Evolutionary conservation across 2,797 vertebrate genomes (phyloP).

Genomic region (Streptopelia turtur): DNA sequence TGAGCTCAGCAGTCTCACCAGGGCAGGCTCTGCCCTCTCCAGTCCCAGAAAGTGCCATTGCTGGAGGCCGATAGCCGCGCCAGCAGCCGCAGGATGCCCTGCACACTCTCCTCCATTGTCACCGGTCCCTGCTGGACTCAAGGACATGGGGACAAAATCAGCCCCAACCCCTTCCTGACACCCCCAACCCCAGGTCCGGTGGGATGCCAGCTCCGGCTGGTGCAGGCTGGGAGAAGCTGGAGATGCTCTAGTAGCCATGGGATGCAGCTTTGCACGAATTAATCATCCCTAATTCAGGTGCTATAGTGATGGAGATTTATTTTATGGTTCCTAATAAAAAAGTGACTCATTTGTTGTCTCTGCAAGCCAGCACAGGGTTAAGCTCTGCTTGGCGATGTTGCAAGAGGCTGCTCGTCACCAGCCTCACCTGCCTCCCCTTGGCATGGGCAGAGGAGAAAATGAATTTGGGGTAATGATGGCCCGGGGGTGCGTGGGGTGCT

Average conservation of each 20-base stretch:
- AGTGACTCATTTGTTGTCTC: rapidly evolving
- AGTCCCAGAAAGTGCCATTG: constrained; percentile 59
- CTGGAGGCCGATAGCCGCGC: not conserved
- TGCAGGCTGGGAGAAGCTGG: not conserved
- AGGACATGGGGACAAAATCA: not conserved
- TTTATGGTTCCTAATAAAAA: not conserved
- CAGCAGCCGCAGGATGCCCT: not conserved
- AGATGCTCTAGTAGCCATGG: not conserved
- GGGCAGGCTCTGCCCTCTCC: constrained; percentile 49
- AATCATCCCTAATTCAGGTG: not conserved
- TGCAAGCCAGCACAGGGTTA: rapidly evolving
- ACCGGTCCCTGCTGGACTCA: not conserved
- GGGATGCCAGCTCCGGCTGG: rapidly evolving
- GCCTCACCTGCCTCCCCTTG: too few species aligned
- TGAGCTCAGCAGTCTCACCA: not conserved
- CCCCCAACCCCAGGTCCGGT: rapidly evolving
- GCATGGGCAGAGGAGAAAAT: rapidly evolving
- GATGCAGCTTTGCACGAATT: rapidly evolving
- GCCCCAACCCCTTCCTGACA: not conserved
- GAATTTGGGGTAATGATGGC: not conserved
- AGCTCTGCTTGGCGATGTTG: not conserved
- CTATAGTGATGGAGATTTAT: not conserved
- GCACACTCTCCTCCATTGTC: not conserved
- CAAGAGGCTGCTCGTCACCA: not conserved
- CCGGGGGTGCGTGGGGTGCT: not conserved